Evolutionary conservation across 1,140 invertebrate genomes (phyloP), one percentile per base, ranked within the genome.

Genomic region (Apolygus lucorum): DNA sequence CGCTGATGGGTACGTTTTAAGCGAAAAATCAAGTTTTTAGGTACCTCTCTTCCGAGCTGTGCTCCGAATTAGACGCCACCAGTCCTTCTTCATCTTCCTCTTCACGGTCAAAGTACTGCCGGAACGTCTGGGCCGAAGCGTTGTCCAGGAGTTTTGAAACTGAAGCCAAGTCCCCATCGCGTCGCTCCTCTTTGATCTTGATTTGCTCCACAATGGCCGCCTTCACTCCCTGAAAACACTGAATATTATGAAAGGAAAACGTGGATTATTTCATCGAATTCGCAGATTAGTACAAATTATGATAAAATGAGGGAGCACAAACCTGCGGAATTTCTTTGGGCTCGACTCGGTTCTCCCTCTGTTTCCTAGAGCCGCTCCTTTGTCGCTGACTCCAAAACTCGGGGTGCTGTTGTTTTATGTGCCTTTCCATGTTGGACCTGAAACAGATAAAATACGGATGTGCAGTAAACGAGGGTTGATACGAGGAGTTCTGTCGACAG

Each of bases 391-490:
- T 90, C 90, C 92, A 95, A 73, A 85, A 87, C 65, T 93, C 89
- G 0, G 92, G 92, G 81, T 96, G 93, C 74, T 95, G 93, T 74
- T 95, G 92, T 76, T 96, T 96, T 0, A 95, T 90, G 71, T 96
- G 93, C 0, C 93, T 81, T 78, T 96, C 93, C 92, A 95, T 95
- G 75, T 95, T 95, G 4, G 92, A 71, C 52, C 70, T 66, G 25
- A 17, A 63, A 63, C 22, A 25, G n/a, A n/a, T n/a, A n/a, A n/a
- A n/a, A n/a, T n/a, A n/a, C n/a, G n/a, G n/a, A n/a, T n/a, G n/a
- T n/a, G n/a, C n/a, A n/a, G n/a, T n/a, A n/a, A n/a, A n/a, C n/a
- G n/a, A n/a, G n/a, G n/a, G n/a, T n/a, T n/a, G n/a, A n/a, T n/a
- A n/a, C n/a, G n/a, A n/a, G n/a, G n/a, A n/a, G n/a, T n/a, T n/a